Evolutionary conservation across 1,140 invertebrate species (phyloP), one percentile per base, ranked within the genome.

Genomic region (Panagrolaimus sp.): DNA sequence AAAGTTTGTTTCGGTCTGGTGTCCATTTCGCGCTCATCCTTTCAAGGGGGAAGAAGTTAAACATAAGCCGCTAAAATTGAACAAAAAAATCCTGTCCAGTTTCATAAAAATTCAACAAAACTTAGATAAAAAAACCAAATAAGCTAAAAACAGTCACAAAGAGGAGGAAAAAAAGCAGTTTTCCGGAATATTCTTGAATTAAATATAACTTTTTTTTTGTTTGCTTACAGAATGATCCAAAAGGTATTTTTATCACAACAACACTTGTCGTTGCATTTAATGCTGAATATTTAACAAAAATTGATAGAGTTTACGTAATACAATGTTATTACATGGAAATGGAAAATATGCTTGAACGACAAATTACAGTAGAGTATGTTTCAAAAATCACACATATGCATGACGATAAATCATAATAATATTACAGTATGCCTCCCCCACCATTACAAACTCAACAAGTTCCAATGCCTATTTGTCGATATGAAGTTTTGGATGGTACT

Each of bases 281-380:
- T 79, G 73, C 78, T 0, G 73, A 82, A 45, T 81, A 76, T 67
- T 67, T 82, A 4, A 83, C 78, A 20, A 82, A 82, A 70, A 68
- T 76, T 48, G 80, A 82, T 72, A 47, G 72, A 63, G 74, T 83
- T 47, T 82, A 75, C 67, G 71, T 71, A 27, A 70, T 82, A 11
- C 79, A 82, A 62, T 82, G 80, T 63, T 82, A 75, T 66, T 82
- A 82, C 72, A 82, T 82, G 80, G 81, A 83, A 69, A 79, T 79
- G 79, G 68, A 83, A 63, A 70, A 76, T 25, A 67, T 68, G 38
- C 48, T 81, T 45, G 67, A 70, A 23, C 75, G 75, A 47, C 72
- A 82, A 68, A 70, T 83, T 46, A 65, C 66, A 27, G 69, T 83
- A 16, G 76, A 68, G 78, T 82, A 16, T 65, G 70, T n/a, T 20